phyloP scores from a whole-genome alignment of 1,140 invertebrate species.

The Lasioglossum baleicum region DNA sequence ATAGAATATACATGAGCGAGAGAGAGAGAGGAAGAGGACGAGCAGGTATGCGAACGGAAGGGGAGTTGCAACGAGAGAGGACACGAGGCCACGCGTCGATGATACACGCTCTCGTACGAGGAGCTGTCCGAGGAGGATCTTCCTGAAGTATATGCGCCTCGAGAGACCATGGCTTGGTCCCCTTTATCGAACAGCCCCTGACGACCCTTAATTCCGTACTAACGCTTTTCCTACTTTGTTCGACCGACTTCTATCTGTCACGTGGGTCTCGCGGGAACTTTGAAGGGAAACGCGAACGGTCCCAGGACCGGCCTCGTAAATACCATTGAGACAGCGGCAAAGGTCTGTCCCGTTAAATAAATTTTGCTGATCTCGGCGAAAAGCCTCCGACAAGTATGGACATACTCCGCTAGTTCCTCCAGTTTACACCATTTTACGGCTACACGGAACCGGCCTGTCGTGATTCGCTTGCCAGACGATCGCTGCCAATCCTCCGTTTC shows the following conservation, averaged over 20 bases:
- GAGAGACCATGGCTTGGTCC: constrained; percentile 20
- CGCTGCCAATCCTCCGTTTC: background rate
- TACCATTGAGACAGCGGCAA: background rate
- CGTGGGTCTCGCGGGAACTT: constrained; percentile 47
- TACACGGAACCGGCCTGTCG: background rate
- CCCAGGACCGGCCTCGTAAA: constrained; percentile 8
- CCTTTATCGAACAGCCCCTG: constrained; percentile 56
- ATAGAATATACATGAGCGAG: constrained; percentile 74
- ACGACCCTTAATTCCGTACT: constrained; percentile 69
- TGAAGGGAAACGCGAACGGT: constrained; percentile 12
- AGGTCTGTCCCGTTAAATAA: background rate
- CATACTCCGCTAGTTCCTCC: background rate
- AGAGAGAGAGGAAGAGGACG: background rate
- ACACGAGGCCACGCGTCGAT: constrained; percentile 19
- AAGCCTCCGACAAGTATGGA: background rate
- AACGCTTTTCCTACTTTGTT: constrained; percentile 52
- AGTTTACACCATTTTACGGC: background rate
- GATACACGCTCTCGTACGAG: constrained; percentile 47
- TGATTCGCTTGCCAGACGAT: background rate
- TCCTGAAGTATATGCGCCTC: constrained; percentile 66
- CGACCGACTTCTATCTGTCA: constrained; percentile 55
- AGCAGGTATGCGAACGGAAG: constrained; percentile 24
- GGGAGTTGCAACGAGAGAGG: constrained; percentile 20
- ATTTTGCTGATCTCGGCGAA: background rate
- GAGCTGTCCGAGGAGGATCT: constrained; percentile 37